phyloP scores from a whole-genome alignment of 2,888 invertebrate species.

The Chromoteleia sp. region DNA sequence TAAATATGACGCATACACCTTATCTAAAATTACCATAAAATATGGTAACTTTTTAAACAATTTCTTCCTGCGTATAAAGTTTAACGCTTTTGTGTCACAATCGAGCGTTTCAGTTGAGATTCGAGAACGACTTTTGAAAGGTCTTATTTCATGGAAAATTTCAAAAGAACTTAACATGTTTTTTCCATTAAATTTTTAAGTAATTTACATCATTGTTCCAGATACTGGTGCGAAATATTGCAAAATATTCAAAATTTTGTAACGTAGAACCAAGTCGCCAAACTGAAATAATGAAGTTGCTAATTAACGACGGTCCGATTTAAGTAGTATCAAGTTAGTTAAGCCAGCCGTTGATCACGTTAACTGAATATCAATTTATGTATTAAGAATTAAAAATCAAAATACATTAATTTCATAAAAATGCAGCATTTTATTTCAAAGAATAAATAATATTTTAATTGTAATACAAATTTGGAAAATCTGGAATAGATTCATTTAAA shows the following conservation, averaged over 20 bases:
- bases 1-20: no score
- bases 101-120: background rate
- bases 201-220: background rate
- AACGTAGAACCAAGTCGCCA: conserved; percentile 1
- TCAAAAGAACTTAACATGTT: background rate
- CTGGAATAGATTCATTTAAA: no score
- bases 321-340: conserved; percentile 30
- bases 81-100: conserved; percentile 19
- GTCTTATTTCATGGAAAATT: conserved; percentile 23
- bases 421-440: no score
- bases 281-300: conserved; percentile 27
- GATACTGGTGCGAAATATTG: background rate
- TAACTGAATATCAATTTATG: conserved; percentile 3
- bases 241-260: conserved; percentile 9
- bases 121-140: background rate
- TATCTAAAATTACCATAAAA: no score
- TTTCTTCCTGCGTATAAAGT: no score
- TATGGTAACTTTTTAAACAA: no score
- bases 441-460: no score
- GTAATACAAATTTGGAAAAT: no score
- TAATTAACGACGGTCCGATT: conserved; percentile 42
- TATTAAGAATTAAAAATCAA: background rate
- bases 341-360: conserved; percentile 17
- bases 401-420: no score
- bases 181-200: conserved; percentile 25